Conservation (phyloP, 2,113 vertebrate genomes). For the Pelodiscus sinensis region DNA sequence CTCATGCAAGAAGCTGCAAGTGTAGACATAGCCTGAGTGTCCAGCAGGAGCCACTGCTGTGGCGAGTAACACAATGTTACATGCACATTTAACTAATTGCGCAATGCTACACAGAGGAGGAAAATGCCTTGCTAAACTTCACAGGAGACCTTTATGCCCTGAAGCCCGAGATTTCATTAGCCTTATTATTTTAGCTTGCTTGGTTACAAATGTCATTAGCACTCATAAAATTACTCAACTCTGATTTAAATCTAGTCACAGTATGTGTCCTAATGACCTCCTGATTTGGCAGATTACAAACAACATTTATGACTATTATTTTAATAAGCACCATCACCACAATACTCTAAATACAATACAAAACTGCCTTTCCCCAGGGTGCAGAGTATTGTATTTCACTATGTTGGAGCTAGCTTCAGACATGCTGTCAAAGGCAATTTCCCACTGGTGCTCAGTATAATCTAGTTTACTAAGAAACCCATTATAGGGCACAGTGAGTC, state of each 20-base stretch:
- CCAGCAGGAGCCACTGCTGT: too few relatives aligned
- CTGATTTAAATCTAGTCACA: background rate
- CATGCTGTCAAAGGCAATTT: background rate
- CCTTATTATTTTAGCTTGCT: background rate
- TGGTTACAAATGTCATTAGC: fast-evolving
- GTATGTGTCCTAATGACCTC: background rate
- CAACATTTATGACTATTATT: background rate
- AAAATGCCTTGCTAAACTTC: background rate
- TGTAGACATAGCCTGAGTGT: too few relatives aligned
- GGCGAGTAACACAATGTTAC: too few relatives aligned
- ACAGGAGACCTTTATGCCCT: background rate
- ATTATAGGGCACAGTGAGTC: background rate
- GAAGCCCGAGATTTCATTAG: fast-evolving
- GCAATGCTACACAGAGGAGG: background rate
- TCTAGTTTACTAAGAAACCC: background rate
- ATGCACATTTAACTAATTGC: background rate
- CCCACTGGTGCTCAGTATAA: background rate
- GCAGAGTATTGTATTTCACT: background rate
- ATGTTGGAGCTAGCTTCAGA: background rate
- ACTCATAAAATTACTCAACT: background rate
- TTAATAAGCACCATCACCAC: background rate
- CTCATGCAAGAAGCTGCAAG: too few relatives aligned
- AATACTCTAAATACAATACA: fast-evolving
- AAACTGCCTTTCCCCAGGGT: background rate
- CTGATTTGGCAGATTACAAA: fast-evolving